These are phyloP conservation scores for Gisinianus flammeolus DNA, from an alignment of 2,888 invertebrate genomes.

Conservation along the genomic window DNA sequence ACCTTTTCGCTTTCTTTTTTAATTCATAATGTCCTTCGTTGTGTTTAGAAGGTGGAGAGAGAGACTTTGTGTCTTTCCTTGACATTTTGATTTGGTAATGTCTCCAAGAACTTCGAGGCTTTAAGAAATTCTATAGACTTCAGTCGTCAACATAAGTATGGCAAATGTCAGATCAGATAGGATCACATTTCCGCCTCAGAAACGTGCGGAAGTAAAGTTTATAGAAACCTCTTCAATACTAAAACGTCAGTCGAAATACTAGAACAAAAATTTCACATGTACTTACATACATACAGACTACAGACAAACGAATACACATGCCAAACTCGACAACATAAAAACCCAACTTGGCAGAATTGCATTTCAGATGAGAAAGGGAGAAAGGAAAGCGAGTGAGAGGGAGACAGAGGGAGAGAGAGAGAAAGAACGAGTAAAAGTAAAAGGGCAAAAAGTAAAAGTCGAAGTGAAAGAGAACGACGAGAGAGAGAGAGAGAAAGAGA, in stretches of 20 bases:
- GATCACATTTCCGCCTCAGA: not conserved
- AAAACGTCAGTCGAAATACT: not conserved
- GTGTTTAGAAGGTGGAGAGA: too few relatives aligned
- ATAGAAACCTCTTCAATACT: not conserved
- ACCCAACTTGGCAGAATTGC: not conserved
- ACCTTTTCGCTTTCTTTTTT: too few relatives aligned
- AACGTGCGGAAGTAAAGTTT: not conserved
- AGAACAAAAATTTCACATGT: not conserved
- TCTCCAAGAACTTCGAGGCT: too few relatives aligned
- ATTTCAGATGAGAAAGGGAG: constrained; percentile 12
- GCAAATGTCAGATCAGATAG: too few relatives aligned
- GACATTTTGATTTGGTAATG: too few relatives aligned
- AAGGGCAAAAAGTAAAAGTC: not conserved
- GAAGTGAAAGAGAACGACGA: not conserved
- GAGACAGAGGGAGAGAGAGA: not conserved
- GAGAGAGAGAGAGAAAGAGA: constrained; percentile 37
- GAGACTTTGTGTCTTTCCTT: too few relatives aligned
- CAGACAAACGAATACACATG: not conserved
- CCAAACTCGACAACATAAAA: not conserved
- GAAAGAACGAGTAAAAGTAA: not conserved
- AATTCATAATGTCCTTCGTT: too few relatives aligned
- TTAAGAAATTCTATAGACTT: too few relatives aligned
- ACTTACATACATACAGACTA: not conserved
- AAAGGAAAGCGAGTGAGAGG: not conserved
- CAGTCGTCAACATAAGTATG: too few relatives aligned